Base-by-base conservation (phyloP, 2,888 invertebrate genomes). In the Sipha maydis region DNA sequence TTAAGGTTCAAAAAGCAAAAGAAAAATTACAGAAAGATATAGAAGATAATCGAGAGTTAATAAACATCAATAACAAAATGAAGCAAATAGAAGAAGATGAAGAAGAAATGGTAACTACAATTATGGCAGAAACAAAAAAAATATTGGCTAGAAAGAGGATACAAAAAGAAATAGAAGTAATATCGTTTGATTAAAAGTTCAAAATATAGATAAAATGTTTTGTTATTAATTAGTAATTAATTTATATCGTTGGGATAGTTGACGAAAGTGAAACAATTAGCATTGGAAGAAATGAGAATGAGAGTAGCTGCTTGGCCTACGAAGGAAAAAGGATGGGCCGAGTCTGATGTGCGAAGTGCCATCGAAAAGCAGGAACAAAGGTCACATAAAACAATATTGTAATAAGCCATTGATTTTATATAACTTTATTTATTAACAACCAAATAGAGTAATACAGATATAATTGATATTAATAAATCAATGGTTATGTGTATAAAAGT, bases 61-160 rank as follows among this genome's bases (percentile, higher is more conserved):
- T 75, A 25, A 61, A 3, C 28, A 61, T 5, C 0, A 25, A 76
- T 9, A 7, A 75, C 9, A n/a, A 88, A 4, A 11, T n/a, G 19
- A 31, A 48, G 1, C n/a, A 34, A 19, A 5, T 5, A 17, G 75
- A 75, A 14, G 80, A 88, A 34, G 31, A 41, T 31, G 88, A 82
- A 76, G 88, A 88, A 11, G 88, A 82, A 1, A 75, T 88, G 82
- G 56, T 76, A 0, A 88, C 75, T 9, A 34, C 80, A 14, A 88
- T 88, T 7, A 82, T 88, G 88, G 88, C 88, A 1, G 75, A 88
- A 31, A 88, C 88, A 25, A 88, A 88, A n/a, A 88, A 82, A 3
- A 31, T 19, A 1, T 31, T 88, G 19, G 80, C 88, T 4, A 76
- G 41, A 75, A 28, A 11, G n/a, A 54, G 88, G 7, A 56, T 31